Evolutionary conservation across 37 sponge, comb jelly and placozoan species (phyloP).

Genomic region (Haliclona indistincta): DNA sequence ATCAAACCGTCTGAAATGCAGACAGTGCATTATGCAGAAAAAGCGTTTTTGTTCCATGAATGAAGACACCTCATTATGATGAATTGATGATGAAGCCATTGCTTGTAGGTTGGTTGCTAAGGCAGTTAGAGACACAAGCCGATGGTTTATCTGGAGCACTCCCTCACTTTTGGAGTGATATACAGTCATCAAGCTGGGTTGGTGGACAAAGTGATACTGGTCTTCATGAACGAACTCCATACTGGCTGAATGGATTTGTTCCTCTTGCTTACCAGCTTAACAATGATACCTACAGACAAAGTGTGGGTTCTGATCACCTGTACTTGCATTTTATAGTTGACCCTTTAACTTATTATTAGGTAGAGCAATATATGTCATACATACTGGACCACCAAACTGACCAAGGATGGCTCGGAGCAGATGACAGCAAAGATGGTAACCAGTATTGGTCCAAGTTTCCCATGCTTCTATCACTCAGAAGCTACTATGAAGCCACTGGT

Average conservation of each 20-base stretch:
- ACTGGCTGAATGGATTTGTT: slow-evolving; percentile 84
- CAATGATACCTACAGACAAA: slow-evolving; percentile 14
- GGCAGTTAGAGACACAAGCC: slow-evolving; percentile 61
- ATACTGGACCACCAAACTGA: slow-evolving; percentile 60
- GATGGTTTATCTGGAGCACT: slow-evolving; percentile 70
- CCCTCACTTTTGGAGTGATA: slow-evolving; percentile 74
- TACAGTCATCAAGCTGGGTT: slow-evolving; percentile 72
- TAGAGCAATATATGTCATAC: slow-evolving; percentile 47
- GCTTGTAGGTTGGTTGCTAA: slow-evolving; percentile 61
- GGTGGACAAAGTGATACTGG: slow-evolving; percentile 66
- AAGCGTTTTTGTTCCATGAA: too few relatives aligned
- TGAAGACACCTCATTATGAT: too few relatives aligned
- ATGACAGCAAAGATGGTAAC: slow-evolving; percentile 59
- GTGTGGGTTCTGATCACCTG: too few relatives aligned
- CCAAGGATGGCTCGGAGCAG: slow-evolving; percentile 72
- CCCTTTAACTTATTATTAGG: slow-evolving; percentile 6
- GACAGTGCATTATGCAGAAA: too few relatives aligned
- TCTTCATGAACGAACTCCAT: slow-evolving; percentile 76
- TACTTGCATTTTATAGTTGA: not conserved
- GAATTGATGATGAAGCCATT: too few relatives aligned
- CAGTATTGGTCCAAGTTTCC: slow-evolving; percentile 77
- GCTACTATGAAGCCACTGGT: slow-evolving; percentile 66
- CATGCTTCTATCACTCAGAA: slow-evolving; percentile 40
- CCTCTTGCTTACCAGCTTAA: slow-evolving; percentile 77
- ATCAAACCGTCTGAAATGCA: too few relatives aligned